These are phyloP conservation scores for Sylvia borin DNA, from an alignment of 2,797 vertebrate species.

Conservation along the genomic window DNA sequence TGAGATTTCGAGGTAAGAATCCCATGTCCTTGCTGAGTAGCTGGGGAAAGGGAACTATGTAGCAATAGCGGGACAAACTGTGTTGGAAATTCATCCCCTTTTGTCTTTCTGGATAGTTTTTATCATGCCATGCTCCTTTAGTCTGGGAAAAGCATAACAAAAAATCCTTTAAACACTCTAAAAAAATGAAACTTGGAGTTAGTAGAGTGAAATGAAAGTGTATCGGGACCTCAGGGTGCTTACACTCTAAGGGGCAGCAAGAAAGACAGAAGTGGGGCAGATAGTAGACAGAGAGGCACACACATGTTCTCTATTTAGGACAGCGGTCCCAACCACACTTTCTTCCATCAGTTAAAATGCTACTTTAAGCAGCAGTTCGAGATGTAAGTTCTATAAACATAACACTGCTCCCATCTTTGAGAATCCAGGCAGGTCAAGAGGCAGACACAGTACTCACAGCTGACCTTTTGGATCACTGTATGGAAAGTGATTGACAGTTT, in stretches of 20 bases:
- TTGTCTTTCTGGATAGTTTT: background rate
- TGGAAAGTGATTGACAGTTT: slow-evolving; percentile 9
- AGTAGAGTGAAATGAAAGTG: background rate
- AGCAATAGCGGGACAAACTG: background rate
- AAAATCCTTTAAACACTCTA: background rate
- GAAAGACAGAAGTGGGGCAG: background rate
- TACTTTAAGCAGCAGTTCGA: background rate
- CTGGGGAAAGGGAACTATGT: accelerated
- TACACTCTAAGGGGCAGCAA: background rate
- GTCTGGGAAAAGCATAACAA: background rate
- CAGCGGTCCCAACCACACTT: background rate
- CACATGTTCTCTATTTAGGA: background rate
- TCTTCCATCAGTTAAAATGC: background rate
- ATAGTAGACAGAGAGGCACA: background rate
- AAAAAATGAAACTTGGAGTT: background rate
- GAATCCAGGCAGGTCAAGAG: background rate
- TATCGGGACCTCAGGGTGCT: background rate
- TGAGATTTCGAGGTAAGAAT: background rate
- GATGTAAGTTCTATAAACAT: background rate
- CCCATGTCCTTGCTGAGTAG: background rate
- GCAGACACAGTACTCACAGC: background rate
- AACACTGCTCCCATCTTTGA: background rate
- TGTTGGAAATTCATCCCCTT: background rate
- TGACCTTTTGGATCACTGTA: background rate
- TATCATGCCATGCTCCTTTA: background rate